These are phyloP conservation scores for Phoenicopterus ruber DNA, from an alignment of 2,113 vertebrate species.

Conservation along the genomic window DNA sequence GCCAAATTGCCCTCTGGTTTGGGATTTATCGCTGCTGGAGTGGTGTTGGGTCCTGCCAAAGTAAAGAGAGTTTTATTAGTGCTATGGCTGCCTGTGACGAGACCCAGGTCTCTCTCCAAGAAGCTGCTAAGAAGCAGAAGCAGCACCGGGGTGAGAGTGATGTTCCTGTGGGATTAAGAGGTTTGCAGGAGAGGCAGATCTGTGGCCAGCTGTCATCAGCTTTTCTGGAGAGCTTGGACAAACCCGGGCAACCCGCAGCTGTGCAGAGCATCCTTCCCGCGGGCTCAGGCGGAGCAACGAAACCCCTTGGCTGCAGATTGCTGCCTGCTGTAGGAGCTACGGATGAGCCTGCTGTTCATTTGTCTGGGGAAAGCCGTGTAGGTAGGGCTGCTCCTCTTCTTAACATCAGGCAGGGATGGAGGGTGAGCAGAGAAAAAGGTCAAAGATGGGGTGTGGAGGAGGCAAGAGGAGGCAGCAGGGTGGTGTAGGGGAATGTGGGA, in stretches of 20 bases:
- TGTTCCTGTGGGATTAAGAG: background rate
- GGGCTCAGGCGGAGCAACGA: background rate
- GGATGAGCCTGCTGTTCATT: background rate
- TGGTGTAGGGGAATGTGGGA: background rate
- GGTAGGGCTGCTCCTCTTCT: background rate
- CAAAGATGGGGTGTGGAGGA: background rate
- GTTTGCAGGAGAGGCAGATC: background rate
- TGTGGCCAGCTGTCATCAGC: background rate
- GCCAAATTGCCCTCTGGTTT: background rate
- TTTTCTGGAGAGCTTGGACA: constrained; percentile 1
- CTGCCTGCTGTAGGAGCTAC: background rate
- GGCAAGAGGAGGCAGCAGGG: background rate
- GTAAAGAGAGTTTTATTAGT: background rate
- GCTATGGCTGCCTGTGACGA: background rate
- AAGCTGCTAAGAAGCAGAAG: background rate
- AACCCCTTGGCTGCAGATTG: background rate
- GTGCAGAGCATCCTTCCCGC: background rate
- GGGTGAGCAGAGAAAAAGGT: background rate
- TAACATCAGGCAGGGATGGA: background rate
- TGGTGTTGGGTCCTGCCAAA: background rate
- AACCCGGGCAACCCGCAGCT: background rate
- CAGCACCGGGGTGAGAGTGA: background rate
- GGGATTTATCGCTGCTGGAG: background rate
- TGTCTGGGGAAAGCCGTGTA: background rate
- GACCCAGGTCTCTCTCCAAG: background rate